Evolutionary conservation across 1,140 invertebrate species (phyloP).

Genomic region (Maconellicoccus hirsutus): DNA sequence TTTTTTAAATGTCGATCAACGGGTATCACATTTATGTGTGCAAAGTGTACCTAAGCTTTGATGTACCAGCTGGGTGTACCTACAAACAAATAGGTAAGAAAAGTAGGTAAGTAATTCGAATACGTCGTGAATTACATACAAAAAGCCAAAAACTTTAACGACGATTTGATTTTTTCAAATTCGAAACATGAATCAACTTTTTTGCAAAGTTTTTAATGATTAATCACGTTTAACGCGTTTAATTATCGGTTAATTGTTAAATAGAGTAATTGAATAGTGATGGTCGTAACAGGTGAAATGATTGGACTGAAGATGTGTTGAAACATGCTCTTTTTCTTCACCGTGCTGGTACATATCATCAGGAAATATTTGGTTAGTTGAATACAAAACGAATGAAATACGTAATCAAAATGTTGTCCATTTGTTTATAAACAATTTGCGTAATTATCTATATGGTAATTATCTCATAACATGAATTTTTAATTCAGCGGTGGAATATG

Average conservation of each 20-base stretch:
- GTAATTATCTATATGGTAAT: not conserved
- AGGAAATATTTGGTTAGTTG: not conserved
- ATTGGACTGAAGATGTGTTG: not conserved
- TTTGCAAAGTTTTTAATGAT: no score
- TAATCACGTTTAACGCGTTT: not conserved
- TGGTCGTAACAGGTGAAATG: no score
- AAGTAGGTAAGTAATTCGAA: not conserved
- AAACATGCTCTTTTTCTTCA: not conserved
- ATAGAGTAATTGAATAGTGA: not conserved
- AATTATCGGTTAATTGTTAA: not conserved
- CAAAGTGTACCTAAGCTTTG: no score
- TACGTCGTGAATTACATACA: no score
- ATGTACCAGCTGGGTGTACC: no score
- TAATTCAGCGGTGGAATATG: no score
- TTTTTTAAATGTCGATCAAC: no score
- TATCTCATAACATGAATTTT: not conserved
- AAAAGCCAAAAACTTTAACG: no score
- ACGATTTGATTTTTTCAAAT: no score
- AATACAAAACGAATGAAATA: not conserved
- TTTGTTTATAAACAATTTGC: not conserved
- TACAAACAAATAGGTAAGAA: not conserved
- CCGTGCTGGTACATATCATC: not conserved
- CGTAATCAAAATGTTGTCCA: not conserved
- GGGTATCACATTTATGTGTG: no score
- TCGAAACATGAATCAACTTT: no score